phyloP scores from a whole-genome alignment of 2,113 vertebrate genomes.

The Tenrec ecaudatus region DNA sequence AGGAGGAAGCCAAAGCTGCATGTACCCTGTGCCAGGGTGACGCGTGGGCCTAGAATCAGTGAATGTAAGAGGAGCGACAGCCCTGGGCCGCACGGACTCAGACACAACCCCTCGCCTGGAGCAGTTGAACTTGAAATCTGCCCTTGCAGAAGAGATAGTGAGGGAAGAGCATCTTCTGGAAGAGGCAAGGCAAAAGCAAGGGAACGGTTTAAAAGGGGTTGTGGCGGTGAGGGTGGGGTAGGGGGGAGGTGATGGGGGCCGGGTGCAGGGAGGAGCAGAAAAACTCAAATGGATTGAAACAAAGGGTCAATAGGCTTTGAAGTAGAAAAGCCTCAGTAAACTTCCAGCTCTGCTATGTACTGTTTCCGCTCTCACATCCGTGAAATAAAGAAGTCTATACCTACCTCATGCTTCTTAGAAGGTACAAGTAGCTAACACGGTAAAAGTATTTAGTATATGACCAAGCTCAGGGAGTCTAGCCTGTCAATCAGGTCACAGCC shows the following conservation, averaged over 20 bases:
- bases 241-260: neutral
- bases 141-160: neutral
- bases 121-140: neutral
- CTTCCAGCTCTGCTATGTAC: too few relatives aligned
- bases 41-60: neutral
- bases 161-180: neutral
- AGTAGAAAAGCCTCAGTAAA: neutral
- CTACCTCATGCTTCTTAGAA: neutral
- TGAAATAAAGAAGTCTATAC: neutral
- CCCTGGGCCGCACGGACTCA: neutral
- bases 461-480: neutral
- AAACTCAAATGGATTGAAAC: neutral
- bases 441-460: neutral
- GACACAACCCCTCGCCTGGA: neutral
- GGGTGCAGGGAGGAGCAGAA: neutral
- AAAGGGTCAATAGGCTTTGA: neutral
- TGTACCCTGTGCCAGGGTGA: rapidly evolving
- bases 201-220: neutral
- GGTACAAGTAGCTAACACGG: neutral
- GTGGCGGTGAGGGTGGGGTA: too few relatives aligned
- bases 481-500: too few relatives aligned
- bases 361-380: neutral
- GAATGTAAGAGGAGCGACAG: neutral
- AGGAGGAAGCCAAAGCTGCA: neutral
- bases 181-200: neutral